Conservation (phyloP, 1,140 invertebrate species). For the Drosophila fuyamai region DNA sequence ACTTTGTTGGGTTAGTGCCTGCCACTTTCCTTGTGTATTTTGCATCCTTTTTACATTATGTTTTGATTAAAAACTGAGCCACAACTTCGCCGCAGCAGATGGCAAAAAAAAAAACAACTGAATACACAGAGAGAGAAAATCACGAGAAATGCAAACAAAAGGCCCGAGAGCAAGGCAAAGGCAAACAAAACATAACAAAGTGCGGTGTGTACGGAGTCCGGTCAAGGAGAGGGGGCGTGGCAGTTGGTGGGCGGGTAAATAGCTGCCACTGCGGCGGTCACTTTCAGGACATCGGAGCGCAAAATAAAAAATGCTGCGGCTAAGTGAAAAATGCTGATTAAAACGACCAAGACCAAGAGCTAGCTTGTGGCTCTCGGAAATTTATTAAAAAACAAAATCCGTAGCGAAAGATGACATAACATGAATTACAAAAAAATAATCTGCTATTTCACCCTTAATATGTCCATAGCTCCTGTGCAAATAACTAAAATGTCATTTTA, state of each 20-base stretch:
- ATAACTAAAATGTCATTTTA: constrained; percentile 21
- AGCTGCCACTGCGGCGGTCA: constrained; percentile 40
- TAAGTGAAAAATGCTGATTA: constrained; percentile 56
- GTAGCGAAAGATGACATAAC: constrained; percentile 24
- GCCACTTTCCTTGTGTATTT: constrained; percentile 48
- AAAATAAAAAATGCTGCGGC: constrained; percentile 34
- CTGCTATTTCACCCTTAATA: constrained; percentile 24
- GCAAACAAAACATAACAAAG: constrained; percentile 48
- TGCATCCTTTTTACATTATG: constrained; percentile 65
- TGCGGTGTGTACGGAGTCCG: constrained; percentile 33
- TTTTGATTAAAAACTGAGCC: constrained; percentile 75
- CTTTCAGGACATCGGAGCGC: constrained; percentile 38
- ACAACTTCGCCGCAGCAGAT: constrained; percentile 38
- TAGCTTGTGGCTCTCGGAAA: constrained; percentile 15
- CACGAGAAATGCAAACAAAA: constrained; percentile 39
- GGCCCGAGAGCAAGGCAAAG: constrained; percentile 30
- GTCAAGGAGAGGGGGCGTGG: constrained; percentile 27
- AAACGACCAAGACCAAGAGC: constrained; percentile 37
- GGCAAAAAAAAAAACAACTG: constrained; percentile 29
- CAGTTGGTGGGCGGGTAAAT: constrained; percentile 29
- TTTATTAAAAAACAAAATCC: constrained; percentile 35
- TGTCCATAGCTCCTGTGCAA: constrained; percentile 11
- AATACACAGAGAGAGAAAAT: constrained; percentile 36
- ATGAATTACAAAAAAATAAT: constrained; percentile 20
- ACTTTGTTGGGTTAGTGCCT: constrained; percentile 36